phyloP scores from a whole-genome alignment of 1,140 invertebrate species.

The Listronotus bonariensis region DNA sequence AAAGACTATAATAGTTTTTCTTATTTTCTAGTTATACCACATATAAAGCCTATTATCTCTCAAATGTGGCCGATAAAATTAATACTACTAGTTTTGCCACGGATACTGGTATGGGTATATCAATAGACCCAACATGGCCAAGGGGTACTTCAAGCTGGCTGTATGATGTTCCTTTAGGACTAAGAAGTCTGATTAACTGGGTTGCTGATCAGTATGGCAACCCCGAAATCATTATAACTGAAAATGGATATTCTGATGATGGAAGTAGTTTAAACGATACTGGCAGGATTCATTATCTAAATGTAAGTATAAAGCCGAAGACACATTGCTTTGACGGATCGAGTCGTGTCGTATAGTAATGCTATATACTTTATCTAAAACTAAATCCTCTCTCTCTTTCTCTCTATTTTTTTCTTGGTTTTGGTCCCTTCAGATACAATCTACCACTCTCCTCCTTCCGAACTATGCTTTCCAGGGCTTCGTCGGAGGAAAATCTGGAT shows the following conservation, averaged over 20 bases:
- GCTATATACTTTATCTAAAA: too few species aligned
- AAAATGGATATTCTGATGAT: slow-evolving; percentile 42
- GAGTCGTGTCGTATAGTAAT: too few species aligned
- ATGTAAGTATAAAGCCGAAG: slow-evolving; percentile 5
- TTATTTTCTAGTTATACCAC: slow-evolving; percentile 46
- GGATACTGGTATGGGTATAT: slow-evolving; percentile 3
- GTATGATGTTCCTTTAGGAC: slow-evolving; percentile 60
- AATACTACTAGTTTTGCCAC: not conserved
- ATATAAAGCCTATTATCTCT: not conserved
- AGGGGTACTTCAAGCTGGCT: slow-evolving; percentile 5
- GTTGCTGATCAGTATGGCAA: slow-evolving; percentile 65
- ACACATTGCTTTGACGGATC: too few species aligned
- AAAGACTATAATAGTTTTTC: slow-evolving; percentile 43
- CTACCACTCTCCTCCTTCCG: too few species aligned
- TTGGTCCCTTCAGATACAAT: too few species aligned
- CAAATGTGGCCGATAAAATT: not conserved
- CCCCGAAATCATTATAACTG: slow-evolving; percentile 49
- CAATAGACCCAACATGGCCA: slow-evolving; percentile 8
- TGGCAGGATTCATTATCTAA: slow-evolving; percentile 24
- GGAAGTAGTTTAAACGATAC: slow-evolving; percentile 27
- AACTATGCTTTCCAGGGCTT: too few species aligned
- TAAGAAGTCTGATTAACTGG: slow-evolving; percentile 64
- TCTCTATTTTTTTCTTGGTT: too few species aligned
- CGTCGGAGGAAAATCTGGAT: too few species aligned
- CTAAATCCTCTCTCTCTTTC: too few species aligned